Evolutionary conservation across 1,140 invertebrate species (phyloP).

Genomic region (Drosophila bocqueti): DNA sequence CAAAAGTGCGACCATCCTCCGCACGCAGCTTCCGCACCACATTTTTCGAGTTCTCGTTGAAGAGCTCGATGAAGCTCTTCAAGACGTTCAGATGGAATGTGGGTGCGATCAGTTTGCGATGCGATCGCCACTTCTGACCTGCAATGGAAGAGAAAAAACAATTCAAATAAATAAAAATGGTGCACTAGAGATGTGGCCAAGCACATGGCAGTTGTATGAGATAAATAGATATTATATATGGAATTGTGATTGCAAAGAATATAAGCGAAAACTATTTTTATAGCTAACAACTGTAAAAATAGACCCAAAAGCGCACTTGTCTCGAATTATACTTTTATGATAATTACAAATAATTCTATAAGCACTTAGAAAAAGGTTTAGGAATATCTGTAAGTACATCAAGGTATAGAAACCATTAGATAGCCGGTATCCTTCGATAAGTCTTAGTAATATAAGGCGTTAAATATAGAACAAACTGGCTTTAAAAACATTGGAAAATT

Average conservation of each 20-base stretch:
- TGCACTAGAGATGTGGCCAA: neutral
- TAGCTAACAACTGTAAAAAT: neutral
- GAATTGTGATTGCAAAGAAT: neutral
- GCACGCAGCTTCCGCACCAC: constrained; percentile 89
- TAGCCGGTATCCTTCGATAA: neutral
- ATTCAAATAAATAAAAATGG: neutral
- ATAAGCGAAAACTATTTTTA: neutral
- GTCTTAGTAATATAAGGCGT: neutral
- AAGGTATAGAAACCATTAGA: neutral
- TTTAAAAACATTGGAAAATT: no score
- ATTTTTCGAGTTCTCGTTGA: constrained; percentile 91
- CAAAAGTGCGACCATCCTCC: constrained; percentile 89
- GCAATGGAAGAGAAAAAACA: neutral
- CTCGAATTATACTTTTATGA: neutral
- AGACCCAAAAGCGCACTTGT: neutral
- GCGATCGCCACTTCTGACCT: constrained; percentile 92
- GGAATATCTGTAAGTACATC: no score
- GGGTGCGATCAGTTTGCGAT: constrained; percentile 92
- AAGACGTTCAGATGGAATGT: constrained; percentile 94
- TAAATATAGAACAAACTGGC: no score
- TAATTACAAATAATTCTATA: neutral
- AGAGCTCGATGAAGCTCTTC: constrained; percentile 92
- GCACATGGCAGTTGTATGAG: neutral
- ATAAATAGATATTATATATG: neutral
- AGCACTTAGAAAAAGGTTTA: neutral